phyloP scores from a whole-genome alignment of 2,888 invertebrate species.

The Tromatobia lineatoria region DNA sequence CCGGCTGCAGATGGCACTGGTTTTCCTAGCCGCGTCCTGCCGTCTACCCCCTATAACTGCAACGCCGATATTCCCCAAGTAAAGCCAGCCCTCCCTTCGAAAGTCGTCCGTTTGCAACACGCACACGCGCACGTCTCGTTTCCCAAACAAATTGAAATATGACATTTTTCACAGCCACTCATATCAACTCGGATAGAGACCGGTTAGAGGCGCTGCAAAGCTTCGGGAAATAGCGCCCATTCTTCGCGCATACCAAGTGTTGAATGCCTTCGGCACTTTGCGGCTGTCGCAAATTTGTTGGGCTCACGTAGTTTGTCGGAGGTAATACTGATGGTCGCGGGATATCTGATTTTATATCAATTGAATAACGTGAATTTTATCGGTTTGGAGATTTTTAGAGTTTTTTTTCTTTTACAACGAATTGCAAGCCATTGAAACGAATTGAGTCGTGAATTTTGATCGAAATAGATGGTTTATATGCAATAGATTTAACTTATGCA shows the following conservation, averaged over 20 bases:
- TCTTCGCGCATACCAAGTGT: conserved; percentile 24
- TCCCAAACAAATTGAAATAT: conserved; percentile 61
- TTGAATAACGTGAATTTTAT: neutral
- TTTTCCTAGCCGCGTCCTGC: conserved; percentile 47
- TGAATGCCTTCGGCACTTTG: neutral
- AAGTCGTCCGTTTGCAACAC: neutral
- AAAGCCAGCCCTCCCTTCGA: neutral
- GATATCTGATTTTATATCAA: neutral
- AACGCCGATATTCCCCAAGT: conserved; percentile 37
- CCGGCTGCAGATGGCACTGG: conserved; percentile 66
- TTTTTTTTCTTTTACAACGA: no score
- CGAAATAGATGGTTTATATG: no score
- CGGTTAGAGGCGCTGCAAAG: neutral
- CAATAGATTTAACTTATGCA: no score
- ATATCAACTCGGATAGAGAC: neutral
- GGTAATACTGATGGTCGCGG: neutral
- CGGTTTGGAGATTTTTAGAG: neutral
- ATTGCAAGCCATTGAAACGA: no score
- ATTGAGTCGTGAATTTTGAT: no score
- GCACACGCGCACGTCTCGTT: conserved; percentile 9
- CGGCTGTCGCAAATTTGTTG: conserved; percentile 5
- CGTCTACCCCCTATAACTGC: conserved; percentile 34
- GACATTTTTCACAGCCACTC: conserved; percentile 51
- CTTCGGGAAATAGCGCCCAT: conserved; percentile 49
- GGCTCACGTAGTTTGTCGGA: neutral